A percentile compares a stretch with the other conserved stretches of the same genome.
Conservation (phyloP, 2,113 vertebrate genomes). For the Ammodytes dubius region DNA sequence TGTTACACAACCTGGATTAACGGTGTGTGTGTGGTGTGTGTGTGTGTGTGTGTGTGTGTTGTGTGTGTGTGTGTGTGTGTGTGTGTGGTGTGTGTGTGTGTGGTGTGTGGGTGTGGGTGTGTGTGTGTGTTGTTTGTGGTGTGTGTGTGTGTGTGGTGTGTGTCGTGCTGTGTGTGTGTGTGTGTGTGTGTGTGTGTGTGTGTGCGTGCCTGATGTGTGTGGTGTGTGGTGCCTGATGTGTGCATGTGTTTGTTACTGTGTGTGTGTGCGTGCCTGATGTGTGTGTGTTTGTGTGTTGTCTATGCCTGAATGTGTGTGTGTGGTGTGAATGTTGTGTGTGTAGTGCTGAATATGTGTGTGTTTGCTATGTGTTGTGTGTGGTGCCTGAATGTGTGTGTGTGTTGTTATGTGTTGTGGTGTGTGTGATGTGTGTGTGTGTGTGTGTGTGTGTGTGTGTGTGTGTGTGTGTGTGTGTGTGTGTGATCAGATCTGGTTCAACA, state of each 20-base stretch:
- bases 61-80: not conserved
- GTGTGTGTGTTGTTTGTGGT: slow-evolving; percentile 1
- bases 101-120: not conserved
- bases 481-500: slow-evolving; percentile 40
- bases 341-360: not conserved
- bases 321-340: not conserved
- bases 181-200: not conserved
- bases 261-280: not conserved
- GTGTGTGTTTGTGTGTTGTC: too few species aligned
- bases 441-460: not conserved
- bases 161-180: slow-evolving; percentile 7
- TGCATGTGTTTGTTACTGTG: not conserved
- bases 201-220: not conserved
- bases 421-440: not conserved
- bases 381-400: not conserved
- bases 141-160: not conserved
- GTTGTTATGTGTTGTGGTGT: not conserved
- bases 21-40: not conserved
- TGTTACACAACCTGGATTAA: slow-evolving; percentile 42
- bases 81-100: not conserved
- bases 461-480: not conserved
- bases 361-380: not conserved
- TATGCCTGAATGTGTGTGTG: not conserved
- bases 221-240: not conserved
- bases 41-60: not conserved